Conservation (phyloP, 2,113 vertebrate species). For the Tachysurus vachellii region DNA sequence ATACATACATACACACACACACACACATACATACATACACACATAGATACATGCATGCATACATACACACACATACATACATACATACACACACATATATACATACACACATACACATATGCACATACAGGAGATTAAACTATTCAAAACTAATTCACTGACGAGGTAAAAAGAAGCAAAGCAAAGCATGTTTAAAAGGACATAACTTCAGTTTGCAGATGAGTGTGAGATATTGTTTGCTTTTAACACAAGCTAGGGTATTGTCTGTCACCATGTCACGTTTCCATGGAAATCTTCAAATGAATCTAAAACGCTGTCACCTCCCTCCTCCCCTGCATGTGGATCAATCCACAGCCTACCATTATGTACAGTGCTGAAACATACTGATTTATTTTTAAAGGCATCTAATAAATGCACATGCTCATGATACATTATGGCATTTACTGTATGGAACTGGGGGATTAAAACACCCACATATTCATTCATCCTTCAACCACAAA, state of each 20-base stretch:
- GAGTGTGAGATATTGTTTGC: conserved; percentile 14
- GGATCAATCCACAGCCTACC: neutral
- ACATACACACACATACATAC: no score
- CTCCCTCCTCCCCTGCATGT: neutral
- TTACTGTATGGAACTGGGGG: neutral
- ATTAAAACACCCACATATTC: neutral
- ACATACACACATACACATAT: no score
- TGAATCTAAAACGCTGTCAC: conserved; percentile 4
- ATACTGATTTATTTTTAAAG: neutral
- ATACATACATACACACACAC: no score
- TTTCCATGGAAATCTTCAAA: conserved; percentile 50
- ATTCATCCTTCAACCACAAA: neutral
- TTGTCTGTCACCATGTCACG: conserved; percentile 38
- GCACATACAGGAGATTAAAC: neutral
- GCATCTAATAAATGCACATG: neutral
- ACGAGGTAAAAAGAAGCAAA: neutral
- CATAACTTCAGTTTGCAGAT: neutral
- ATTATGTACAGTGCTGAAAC: neutral
- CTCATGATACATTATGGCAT: neutral
- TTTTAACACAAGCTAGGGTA: conserved; percentile 24
- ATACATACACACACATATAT: no score
- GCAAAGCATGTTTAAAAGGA: neutral
- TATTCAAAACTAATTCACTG: neutral
- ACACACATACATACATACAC: no score
- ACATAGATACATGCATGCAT: no score